These are phyloP conservation scores for Ecliptopera silaceata DNA, from an alignment of 2,888 invertebrate genomes.

Conservation along the genomic window DNA sequence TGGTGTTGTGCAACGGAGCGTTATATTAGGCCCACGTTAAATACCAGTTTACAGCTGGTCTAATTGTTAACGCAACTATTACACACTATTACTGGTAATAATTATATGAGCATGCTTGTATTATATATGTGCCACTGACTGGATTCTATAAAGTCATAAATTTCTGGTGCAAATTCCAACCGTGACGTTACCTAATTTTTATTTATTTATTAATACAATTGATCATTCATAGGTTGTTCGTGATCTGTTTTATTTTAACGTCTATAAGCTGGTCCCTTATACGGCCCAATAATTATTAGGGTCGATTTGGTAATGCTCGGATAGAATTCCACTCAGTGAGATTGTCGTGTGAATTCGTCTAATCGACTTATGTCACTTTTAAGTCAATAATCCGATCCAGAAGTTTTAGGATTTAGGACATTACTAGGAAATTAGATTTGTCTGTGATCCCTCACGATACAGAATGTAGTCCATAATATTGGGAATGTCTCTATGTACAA, in stretches of 20 bases:
- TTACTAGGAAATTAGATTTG: too few species aligned
- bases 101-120: too few species aligned
- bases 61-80: background rate
- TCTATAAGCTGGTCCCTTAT: background rate
- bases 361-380: constrained; percentile 17
- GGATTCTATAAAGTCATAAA: too few species aligned
- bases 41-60: background rate
- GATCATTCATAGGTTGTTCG: background rate
- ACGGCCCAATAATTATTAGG: constrained; percentile 14
- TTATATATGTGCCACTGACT: too few species aligned
- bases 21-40: background rate
- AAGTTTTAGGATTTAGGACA: background rate
- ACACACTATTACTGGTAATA: background rate
- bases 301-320: constrained; percentile 9
- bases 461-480: too few species aligned
- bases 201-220: too few species aligned
- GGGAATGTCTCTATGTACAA: too few species aligned
- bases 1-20: background rate
- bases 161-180: too few species aligned
- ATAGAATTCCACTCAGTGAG: constrained; percentile 17
- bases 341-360: constrained; percentile 15
- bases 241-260: background rate
- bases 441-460: too few species aligned
- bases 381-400: constrained; percentile 2
- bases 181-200: too few species aligned